Conservation (phyloP, 2,797 vertebrate genomes). For the Cephalopachus bancanus region DNA sequence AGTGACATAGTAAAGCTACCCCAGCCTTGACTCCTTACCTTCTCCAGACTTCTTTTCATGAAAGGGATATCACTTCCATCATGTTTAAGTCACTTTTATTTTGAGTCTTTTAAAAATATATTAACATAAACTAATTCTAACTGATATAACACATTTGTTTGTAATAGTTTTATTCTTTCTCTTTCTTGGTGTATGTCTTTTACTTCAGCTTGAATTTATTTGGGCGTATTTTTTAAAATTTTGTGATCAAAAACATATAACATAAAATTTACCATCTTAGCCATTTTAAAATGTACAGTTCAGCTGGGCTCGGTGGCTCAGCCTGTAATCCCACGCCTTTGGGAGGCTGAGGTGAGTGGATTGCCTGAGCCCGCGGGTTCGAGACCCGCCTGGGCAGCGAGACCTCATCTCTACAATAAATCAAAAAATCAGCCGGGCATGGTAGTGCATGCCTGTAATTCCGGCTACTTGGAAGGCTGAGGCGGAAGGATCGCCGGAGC, state of each 20-base stretch:
- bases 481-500: too few species aligned
- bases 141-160: constrained; percentile 4
- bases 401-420: too few species aligned
- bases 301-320: too few species aligned
- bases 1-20: not conserved
- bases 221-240: not conserved
- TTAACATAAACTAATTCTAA: not conserved
- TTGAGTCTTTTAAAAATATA: constrained; percentile 4
- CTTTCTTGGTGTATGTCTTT: not conserved
- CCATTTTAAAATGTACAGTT: not conserved
- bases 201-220: constrained; percentile 26
- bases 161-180: not conserved
- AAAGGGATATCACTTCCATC: not conserved
- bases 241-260: not conserved
- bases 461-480: too few species aligned
- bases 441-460: too few species aligned
- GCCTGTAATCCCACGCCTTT: too few species aligned
- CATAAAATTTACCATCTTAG: not conserved
- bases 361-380: too few species aligned
- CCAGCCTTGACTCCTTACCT: not conserved
- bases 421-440: too few species aligned
- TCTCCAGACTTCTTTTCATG: not conserved
- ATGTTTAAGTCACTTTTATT: not conserved
- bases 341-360: too few species aligned
- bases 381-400: too few species aligned